Conservation (phyloP, 2,888 invertebrate genomes). For the Tuberolachnus salignus region DNA sequence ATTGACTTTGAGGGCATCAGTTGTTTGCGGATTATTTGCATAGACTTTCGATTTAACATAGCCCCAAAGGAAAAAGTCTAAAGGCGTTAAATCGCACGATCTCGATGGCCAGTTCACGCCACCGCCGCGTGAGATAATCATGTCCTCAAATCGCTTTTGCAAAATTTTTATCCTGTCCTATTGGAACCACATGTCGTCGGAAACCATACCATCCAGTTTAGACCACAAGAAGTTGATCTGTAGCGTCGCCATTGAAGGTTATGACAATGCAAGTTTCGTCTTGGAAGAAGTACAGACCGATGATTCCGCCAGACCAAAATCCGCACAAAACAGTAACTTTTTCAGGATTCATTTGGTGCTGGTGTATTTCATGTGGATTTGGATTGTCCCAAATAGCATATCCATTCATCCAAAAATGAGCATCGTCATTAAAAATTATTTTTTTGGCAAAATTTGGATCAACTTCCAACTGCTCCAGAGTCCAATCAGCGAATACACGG, state of each 20-base stretch:
- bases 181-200: slow-evolving; percentile 1
- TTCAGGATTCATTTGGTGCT: slow-evolving; percentile 61
- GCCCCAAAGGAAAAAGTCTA: slow-evolving; percentile 1
- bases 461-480: slow-evolving; percentile 4
- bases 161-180: neutral
- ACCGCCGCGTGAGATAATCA: neutral
- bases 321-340: slow-evolving; percentile 62
- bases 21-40: neutral
- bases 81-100: neutral
- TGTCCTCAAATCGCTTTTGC: slow-evolving; percentile 22
- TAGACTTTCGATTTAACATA: slow-evolving; percentile 1
- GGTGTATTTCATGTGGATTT: slow-evolving; percentile 60
- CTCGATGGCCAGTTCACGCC: neutral
- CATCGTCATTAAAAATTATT: neutral
- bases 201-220: slow-evolving; percentile 57
- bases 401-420: neutral
- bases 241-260: slow-evolving; percentile 60
- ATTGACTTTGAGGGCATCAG: slow-evolving; percentile 20
- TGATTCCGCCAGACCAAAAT: slow-evolving; percentile 58
- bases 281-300: slow-evolving; percentile 59
- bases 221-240: slow-evolving; percentile 59
- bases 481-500: slow-evolving; percentile 6
- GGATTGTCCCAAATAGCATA: neutral
- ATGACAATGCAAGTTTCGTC: slow-evolving; percentile 60
- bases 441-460: neutral